Percentiles rank a stretch among this genome's conserved stretches.
These are phyloP conservation scores for Eristalinus sepulchralis DNA, from an alignment of 2,888 invertebrate species.

Conservation along the genomic window DNA sequence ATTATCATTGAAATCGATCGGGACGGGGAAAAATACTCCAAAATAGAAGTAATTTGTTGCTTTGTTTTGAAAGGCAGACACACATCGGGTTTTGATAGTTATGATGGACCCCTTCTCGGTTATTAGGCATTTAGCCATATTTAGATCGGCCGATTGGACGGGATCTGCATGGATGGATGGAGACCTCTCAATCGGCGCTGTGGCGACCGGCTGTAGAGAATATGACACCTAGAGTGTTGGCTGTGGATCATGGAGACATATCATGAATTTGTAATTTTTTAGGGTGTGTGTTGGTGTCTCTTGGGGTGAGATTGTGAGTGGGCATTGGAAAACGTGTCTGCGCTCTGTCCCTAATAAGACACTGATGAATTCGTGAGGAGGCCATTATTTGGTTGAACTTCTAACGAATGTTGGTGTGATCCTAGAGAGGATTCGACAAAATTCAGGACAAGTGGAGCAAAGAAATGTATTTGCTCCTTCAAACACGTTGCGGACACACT, in stretches of 20 bases:
- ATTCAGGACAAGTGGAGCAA: no score
- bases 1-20: constrained; percentile 67
- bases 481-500: no score
- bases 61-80: constrained; percentile 57
- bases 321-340: neutral
- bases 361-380: neutral
- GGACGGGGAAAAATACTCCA: constrained; percentile 28
- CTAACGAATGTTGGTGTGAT: neutral
- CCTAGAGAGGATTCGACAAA: neutral
- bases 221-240: constrained; percentile 38
- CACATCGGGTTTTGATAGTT: constrained; percentile 44
- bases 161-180: constrained; percentile 13
- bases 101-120: constrained; percentile 50
- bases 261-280: constrained; percentile 32
- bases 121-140: constrained; percentile 65
- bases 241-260: neutral
- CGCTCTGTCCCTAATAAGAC: neutral
- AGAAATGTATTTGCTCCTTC: no score
- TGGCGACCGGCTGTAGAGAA: constrained; percentile 38
- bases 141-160: constrained; percentile 59
- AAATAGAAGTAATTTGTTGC: constrained; percentile 56
- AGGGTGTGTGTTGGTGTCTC: neutral
- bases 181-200: constrained; percentile 29
- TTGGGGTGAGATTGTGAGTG: neutral
- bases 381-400: neutral